Percentiles rank a stretch among this genome's conserved stretches.
phyloP scores from a whole-genome alignment of 1,140 invertebrate genomes.

The Ceratina japonica region DNA sequence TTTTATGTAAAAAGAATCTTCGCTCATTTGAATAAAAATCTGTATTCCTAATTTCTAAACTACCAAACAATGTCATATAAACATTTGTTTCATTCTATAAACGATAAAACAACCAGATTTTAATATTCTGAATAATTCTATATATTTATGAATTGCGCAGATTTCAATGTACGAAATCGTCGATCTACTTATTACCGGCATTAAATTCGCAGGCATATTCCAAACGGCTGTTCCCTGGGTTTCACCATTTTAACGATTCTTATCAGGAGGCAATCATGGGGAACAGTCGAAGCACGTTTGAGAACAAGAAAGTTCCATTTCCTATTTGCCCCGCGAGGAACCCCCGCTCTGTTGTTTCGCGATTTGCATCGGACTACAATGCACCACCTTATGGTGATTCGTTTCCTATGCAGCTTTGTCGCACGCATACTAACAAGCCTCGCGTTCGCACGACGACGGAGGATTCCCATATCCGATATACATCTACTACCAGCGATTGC shows the following conservation, averaged over 20 bases:
- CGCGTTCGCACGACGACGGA: constrained; percentile 66
- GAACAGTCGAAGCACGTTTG: constrained; percentile 30
- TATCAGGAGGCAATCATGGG: constrained; percentile 24
- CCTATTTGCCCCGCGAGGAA: constrained; percentile 27
- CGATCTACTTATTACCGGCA: too few species aligned
- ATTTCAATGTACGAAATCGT: too few species aligned
- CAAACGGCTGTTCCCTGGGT: not conserved
- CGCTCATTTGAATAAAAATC: not conserved
- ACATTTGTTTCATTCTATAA: too few species aligned
- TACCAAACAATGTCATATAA: too few species aligned
- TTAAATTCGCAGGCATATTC: not conserved
- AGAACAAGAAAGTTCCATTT: constrained; percentile 53
- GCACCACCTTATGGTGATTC: constrained; percentile 31
- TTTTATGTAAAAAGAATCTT: too few species aligned
- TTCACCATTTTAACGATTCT: too few species aligned
- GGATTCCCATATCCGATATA: constrained; percentile 70
- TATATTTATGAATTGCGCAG: too few species aligned
- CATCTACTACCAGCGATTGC: constrained; percentile 54
- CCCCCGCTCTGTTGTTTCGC: constrained; percentile 33
- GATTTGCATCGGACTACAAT: constrained; percentile 54
- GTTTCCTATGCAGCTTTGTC: constrained; percentile 37
- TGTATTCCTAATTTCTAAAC: too few species aligned
- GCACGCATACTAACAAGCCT: constrained; percentile 47
- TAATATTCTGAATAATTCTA: too few species aligned
- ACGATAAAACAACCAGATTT: too few species aligned